Evolutionary conservation across 1,140 invertebrate species (phyloP), one percentile per base, ranked within the genome.

Genomic region (Scaptodrosophila lebanonensis): DNA sequence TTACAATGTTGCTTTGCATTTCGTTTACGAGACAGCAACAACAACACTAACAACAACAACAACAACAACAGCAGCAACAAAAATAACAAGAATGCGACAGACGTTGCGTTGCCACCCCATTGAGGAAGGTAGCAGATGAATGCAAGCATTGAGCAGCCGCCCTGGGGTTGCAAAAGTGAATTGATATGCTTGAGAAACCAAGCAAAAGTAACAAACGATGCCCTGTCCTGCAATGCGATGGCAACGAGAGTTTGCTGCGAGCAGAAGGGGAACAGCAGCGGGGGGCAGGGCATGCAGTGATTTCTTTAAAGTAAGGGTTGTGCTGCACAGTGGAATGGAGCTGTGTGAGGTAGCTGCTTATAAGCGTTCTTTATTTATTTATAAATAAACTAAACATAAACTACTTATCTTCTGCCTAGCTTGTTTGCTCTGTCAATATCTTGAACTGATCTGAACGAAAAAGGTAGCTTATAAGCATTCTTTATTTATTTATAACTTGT

Each of bases 131-230:
- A 39, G 51, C 42, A 56, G 54, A 48, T n/a, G n/a, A n/a, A n/a
- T 58, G 29, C 53, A 66, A 48, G 51, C 51, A 48, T 67, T 40
- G 52, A 58, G n/a, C n/a, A n/a, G n/a, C n/a, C n/a, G n/a, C n/a
- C n/a, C n/a, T n/a, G n/a, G 48, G 64, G 59, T 35, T 64, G 60
- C 48, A 67, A 79, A 73, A 79, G 68, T 51, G 69, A 79, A 79
- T 79, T 79, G 73, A 79, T 79, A 79, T 79, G 73, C 73, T 79
- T 79, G 73, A 79, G 73, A 79, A 79, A 79, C 73, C 73, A 60
- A 49, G 73, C 56, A 68, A 77, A 68, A 72, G 73, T 72, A 77
- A 79, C 73, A 58, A 67, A 64, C 64, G 54, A 60, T 79, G 73
- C 53, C 77, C 60, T 76, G 52, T 27, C 45, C 25, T 49, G 43